These are phyloP conservation scores for Lates calcarifer DNA, from an alignment of 2,113 vertebrate genomes.

Conservation along the genomic window DNA sequence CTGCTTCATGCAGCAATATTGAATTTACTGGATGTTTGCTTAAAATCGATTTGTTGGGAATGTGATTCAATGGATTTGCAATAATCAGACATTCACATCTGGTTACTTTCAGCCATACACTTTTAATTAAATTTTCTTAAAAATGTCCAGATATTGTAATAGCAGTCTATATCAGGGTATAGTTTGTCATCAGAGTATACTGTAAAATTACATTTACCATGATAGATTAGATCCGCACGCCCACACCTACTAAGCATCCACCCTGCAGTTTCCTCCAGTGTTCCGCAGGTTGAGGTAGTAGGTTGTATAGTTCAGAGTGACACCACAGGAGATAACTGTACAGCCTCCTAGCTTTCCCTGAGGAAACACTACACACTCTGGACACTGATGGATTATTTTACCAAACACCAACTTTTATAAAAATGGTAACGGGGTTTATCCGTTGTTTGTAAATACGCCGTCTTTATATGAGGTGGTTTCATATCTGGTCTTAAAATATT, in stretches of 20 bases:
- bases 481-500: neutral
- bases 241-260: neutral
- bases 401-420: neutral
- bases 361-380: constrained; percentile 67
- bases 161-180: too few species aligned
- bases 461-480: constrained; percentile 11
- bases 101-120: neutral
- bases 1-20: neutral
- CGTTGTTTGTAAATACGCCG: constrained; percentile 24
- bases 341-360: constrained; percentile 99
- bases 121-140: neutral
- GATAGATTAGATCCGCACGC: neutral
- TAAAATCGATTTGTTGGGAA: neutral
- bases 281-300: constrained; percentile 97
- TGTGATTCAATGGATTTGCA: neutral
- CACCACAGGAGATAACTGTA: constrained; percentile 99
- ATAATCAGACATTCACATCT: neutral
- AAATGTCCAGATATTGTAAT: neutral
- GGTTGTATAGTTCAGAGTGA: constrained; percentile 99
- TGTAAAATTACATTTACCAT: neutral
- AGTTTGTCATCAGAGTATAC: neutral
- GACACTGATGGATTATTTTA: constrained; percentile 11
- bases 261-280: constrained; percentile 57
- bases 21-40: neutral
- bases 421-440: neutral